Evolutionary conservation across 1,140 invertebrate species (phyloP).

Genomic region (Charaxes varanes): DNA sequence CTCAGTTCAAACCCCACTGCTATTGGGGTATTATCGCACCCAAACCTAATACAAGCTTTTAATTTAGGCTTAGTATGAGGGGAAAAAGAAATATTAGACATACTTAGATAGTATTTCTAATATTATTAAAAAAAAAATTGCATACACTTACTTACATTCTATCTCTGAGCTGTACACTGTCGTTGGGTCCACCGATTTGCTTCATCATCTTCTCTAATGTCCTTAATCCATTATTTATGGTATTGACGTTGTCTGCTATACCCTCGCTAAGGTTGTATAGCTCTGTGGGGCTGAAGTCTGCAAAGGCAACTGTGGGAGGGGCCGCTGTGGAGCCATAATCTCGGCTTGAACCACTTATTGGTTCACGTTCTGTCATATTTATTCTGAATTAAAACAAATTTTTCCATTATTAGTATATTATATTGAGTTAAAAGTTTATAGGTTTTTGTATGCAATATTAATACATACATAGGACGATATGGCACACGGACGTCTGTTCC

Average conservation of each 20-base stretch:
- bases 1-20: too few species aligned
- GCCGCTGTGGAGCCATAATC: constrained; percentile 72
- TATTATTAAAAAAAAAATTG: too few species aligned
- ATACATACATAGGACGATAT: too few species aligned
- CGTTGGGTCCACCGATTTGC: constrained; percentile 84
- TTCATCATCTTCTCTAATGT: constrained; percentile 84
- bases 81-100: too few species aligned
- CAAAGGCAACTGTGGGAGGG: constrained; percentile 78
- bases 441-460: too few species aligned
- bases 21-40: too few species aligned
- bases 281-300: constrained; percentile 82
- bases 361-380: constrained; percentile 59
- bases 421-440: too few species aligned
- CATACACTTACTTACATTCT: constrained; percentile 68
- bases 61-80: too few species aligned
- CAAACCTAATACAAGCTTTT: too few species aligned
- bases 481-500: too few species aligned
- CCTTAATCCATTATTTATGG: constrained; percentile 81
- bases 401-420: too few species aligned
- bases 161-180: constrained; percentile 68
- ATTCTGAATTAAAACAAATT: constrained; percentile 18
- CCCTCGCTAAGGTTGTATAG: constrained; percentile 83
- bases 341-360: constrained; percentile 54
- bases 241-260: constrained; percentile 86
- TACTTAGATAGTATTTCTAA: too few species aligned